phyloP scores from a whole-genome alignment of 2,888 invertebrate species.

The Rosalia funebris region DNA sequence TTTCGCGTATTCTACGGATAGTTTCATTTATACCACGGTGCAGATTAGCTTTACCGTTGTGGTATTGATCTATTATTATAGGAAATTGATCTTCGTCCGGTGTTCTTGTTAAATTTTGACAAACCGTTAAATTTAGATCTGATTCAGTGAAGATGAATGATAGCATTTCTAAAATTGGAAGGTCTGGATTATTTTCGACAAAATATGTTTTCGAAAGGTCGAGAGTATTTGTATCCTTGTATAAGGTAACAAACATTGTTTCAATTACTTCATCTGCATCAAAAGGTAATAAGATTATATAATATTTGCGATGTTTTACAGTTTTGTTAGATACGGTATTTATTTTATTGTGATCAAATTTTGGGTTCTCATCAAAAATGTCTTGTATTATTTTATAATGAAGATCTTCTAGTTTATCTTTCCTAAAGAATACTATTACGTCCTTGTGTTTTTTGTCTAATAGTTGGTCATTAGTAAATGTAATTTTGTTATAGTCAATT shows the following conservation, averaged over 20 bases:
- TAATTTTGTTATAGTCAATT: not conserved
- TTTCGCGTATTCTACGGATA: not conserved
- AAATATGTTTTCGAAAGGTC: too few relatives aligned
- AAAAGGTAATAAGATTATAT: not conserved
- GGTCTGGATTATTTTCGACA: not conserved
- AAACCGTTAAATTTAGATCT: not conserved
- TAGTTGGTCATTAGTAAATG: not conserved
- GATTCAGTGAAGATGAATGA: not conserved
- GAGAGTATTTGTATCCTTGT: too few relatives aligned
- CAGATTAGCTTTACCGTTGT: not conserved
- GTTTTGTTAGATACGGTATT: not conserved
- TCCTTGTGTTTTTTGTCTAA: not conserved
- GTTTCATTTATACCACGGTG: not conserved
- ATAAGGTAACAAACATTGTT: not conserved
- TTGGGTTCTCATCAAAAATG: not conserved
- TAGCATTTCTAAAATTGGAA: not conserved
- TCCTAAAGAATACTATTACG: not conserved
- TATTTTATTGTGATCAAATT: not conserved
- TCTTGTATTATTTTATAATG: not conserved
- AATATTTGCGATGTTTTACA: not conserved
- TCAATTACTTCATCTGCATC: not conserved
- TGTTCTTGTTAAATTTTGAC: not conserved
- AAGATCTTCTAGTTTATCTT: not conserved
- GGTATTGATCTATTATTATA: not conserved
- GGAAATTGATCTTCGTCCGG: not conserved